These are phyloP conservation scores for Hippoglossus stenolepis DNA, from an alignment of 2,113 vertebrate genomes.

Conservation along the genomic window DNA sequence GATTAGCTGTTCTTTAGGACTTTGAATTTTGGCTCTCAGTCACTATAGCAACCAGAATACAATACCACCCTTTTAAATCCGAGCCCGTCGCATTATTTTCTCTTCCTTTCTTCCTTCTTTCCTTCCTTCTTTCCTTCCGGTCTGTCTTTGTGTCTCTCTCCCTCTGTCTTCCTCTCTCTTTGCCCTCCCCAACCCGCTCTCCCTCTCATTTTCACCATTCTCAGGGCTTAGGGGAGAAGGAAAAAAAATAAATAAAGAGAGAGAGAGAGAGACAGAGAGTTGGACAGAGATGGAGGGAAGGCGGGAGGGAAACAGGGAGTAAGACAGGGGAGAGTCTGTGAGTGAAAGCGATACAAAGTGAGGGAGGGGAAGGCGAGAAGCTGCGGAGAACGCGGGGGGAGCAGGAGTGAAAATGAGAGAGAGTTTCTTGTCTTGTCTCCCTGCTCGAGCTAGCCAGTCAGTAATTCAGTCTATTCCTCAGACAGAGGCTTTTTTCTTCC, in stretches of 20 bases:
- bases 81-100: conserved; percentile 39
- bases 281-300: conserved; percentile 66
- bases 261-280: conserved; percentile 40
- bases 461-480: conserved; percentile 75
- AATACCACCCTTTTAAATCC: conserved; percentile 75
- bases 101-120: background rate
- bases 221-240: conserved; percentile 42
- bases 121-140: background rate
- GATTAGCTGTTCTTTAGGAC: conserved; percentile 77
- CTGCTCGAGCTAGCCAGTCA: conserved; percentile 69
- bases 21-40: conserved; percentile 78
- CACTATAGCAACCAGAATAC: conserved; percentile 81
- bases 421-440: conserved; percentile 76
- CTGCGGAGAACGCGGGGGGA: conserved; percentile 49
- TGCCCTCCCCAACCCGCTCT: conserved; percentile 50
- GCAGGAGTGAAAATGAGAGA: conserved; percentile 77
- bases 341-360: conserved; percentile 75
- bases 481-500: conserved; percentile 69
- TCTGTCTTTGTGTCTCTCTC: conserved; percentile 10
- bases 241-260: background rate
- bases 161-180: conserved; percentile 38
- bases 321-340: conserved; percentile 68
- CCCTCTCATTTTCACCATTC: conserved; percentile 70
- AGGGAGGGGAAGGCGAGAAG: conserved; percentile 63
- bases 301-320: conserved; percentile 54